Evolutionary conservation across 2,113 vertebrate species (phyloP).

Genomic region (Grammomys surdaster): DNA sequence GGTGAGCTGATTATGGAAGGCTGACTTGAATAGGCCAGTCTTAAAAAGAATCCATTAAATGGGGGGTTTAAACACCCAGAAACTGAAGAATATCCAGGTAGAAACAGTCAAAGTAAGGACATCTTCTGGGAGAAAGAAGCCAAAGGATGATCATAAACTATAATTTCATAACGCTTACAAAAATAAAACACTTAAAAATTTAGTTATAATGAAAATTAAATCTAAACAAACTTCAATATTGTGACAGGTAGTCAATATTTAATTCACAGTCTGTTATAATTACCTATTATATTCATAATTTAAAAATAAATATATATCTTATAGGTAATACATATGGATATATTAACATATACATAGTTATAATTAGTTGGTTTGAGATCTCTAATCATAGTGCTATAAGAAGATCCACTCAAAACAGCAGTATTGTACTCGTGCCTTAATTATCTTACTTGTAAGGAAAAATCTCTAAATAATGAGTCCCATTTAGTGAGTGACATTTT

Average conservation of each 20-base stretch:
- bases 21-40: rapidly evolving
- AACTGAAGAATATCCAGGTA: neutral
- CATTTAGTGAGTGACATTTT: constrained; percentile 36
- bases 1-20: neutral
- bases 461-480: constrained; percentile 64
- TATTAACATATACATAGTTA: neutral
- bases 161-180: neutral
- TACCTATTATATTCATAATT: neutral
- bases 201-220: neutral
- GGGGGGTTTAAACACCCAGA: rapidly evolving
- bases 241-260: neutral
- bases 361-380: neutral
- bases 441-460: constrained; percentile 52
- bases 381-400: neutral
- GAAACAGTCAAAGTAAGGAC: neutral
- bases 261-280: constrained; percentile 38
- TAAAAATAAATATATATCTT: neutral
- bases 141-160: neutral
- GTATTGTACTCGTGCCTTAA: constrained; percentile 39
- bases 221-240: neutral
- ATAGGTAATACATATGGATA: neutral
- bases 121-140: neutral
- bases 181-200: neutral
- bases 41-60: neutral
- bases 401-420: constrained; percentile 50